Evolutionary conservation across 1,140 invertebrate genomes (phyloP), one percentile per base, ranked within the genome.

Genomic region (Drosophila insularis): DNA sequence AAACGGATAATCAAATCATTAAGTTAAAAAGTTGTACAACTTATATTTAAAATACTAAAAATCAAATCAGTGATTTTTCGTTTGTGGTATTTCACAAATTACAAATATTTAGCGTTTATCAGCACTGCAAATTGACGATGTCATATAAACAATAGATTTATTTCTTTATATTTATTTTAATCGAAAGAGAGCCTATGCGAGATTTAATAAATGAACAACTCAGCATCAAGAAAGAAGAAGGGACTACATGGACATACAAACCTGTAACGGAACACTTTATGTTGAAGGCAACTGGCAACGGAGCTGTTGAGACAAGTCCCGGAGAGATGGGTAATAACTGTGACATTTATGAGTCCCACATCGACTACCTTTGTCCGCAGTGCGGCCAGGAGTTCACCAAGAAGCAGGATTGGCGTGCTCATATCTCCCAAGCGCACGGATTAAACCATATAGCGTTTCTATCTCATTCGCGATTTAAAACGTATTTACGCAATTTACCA

Each of bases 291-390:
- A n/a, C n/a, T 13, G 35, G 11, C 10, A 10, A 13, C 35, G 3
- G 35, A 13, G 11, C 35, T 37, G 35, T 3, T 37, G 11, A 3
- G 3, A 37, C 0, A 37, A 37, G 35, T 13, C 35, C 2, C 13
- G 35, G 10, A 13, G 3, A 37, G 3, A 37, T 13, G 13, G 2
- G 2, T 37, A 65, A 72, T n/a, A 65, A 62, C 56, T 76, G 89
- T 39, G 81, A 91, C 64, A 78, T 79, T 11, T 91, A 73, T 32
- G 90, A 91, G 27, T 74, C 78, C 0, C 82, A 87, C 50, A 91
- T 91, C 14, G 86, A 91, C 56, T 91, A 91, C 54, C 68, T 91
- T 1, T 91, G 90, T 37, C 89, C 90, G 58, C 80, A 87, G 62
- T 91, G 90, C 65, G 82, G 90, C 39, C 71, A 74, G 21, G 89